These are phyloP conservation scores for Rhabdophis nuchalis DNA, from an alignment of 2,797 vertebrate genomes.

Conservation along the genomic window DNA sequence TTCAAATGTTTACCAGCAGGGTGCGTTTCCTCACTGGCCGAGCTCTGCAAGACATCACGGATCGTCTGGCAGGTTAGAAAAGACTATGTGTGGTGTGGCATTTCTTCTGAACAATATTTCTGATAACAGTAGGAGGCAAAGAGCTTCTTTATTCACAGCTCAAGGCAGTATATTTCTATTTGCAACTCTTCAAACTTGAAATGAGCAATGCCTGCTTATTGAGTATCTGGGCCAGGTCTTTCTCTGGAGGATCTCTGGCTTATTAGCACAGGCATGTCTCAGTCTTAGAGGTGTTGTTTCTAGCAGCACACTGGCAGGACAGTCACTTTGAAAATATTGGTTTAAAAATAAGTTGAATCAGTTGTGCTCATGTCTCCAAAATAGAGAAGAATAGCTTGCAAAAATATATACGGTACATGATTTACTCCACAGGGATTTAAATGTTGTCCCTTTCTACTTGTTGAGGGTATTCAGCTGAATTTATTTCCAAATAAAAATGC, in stretches of 20 bases:
- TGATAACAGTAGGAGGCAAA: not conserved
- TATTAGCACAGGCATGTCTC: not conserved
- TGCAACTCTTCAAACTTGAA: not conserved
- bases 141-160: not conserved
- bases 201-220: not conserved
- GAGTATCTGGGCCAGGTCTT: not conserved
- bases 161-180: not conserved
- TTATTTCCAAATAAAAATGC: not conserved
- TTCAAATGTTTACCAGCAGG: constrained; percentile 53
- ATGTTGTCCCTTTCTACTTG: not conserved
- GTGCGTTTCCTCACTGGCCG: constrained; percentile 60
- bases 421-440: not conserved
- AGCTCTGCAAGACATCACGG: constrained; percentile 59
- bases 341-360: not conserved
- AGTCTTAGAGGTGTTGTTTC: not conserved
- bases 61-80: constrained; percentile 63
- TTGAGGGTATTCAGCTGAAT: not conserved
- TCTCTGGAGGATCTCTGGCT: not conserved
- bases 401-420: not conserved
- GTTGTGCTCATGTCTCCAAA: not conserved
- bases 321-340: not conserved
- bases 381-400: not conserved
- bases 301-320: not conserved
- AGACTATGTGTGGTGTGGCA: not conserved
- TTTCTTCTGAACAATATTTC: not conserved